Percentiles rank a stretch among this genome's conserved stretches.
These are phyloP conservation scores for Asobara japonica DNA, from an alignment of 1,140 invertebrate genomes.

Conservation along the genomic window DNA sequence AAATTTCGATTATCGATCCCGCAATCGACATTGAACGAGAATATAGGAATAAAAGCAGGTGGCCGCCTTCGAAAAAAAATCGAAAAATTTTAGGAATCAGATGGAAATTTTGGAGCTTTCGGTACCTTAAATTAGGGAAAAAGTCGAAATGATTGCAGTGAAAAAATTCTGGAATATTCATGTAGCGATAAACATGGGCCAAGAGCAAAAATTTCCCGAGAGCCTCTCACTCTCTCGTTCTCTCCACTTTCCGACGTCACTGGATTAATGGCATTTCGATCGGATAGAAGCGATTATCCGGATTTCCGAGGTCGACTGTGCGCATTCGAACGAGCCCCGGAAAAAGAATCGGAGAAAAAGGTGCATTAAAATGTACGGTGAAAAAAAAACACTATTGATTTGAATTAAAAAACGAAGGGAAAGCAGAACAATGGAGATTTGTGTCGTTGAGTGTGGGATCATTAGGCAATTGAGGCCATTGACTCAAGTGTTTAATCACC, in stretches of 20 bases:
- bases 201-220: too few species aligned
- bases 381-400: not conserved
- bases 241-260: slow-evolving; percentile 1
- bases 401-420: not conserved
- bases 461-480: not conserved
- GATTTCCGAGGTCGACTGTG: slow-evolving; percentile 29
- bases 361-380: not conserved
- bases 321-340: not conserved
- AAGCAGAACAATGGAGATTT: not conserved
- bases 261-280: slow-evolving; percentile 34
- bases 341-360: not conserved
- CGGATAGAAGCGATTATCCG: slow-evolving; percentile 31
- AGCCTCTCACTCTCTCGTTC: too few species aligned
- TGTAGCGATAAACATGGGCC: slow-evolving; percentile 24
- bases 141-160: not conserved
- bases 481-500: not conserved
- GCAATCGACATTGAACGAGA: too few species aligned
- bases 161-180: slow-evolving; percentile 16
- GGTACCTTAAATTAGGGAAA: too few species aligned
- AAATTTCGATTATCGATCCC: too few species aligned
- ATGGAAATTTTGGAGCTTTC: too few species aligned
- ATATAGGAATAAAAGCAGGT: too few species aligned
- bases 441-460: not conserved
- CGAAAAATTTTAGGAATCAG: too few species aligned
- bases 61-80: too few species aligned